Percentiles rank a stretch among this genome's conserved stretches.
Conservation (phyloP, 2,888 invertebrate genomes). For the Pseudolycoriella hygida region DNA sequence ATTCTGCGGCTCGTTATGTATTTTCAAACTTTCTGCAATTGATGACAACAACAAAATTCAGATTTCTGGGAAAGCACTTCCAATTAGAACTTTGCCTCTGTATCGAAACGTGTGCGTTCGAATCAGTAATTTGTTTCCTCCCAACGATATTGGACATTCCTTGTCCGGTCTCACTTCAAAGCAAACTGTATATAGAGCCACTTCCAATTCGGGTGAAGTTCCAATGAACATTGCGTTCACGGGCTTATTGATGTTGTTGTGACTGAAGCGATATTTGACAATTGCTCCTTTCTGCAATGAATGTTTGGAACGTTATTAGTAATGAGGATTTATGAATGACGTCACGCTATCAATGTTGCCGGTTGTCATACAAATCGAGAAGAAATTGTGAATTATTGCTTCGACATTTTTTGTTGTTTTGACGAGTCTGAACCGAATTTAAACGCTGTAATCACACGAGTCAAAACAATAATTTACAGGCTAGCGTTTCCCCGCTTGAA, state of each 20-base stretch:
- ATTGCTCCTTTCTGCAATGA: conserved; percentile 56
- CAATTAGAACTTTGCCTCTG: conserved; percentile 59
- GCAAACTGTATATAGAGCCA: conserved; percentile 79
- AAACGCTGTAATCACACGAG: no score
- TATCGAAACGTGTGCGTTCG: conserved; percentile 56
- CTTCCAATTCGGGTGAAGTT: conserved; percentile 79
- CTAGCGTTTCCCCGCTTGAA: no score
- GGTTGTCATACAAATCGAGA: no score
- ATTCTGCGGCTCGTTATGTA: no score
- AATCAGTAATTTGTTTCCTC: conserved; percentile 51
- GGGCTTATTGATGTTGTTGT: conserved; percentile 55
- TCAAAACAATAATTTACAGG: no score
- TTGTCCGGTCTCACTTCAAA: conserved; percentile 57
- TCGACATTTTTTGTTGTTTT: no score
- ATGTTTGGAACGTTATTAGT: background rate
- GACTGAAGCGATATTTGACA: conserved; percentile 51
- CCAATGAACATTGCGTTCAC: conserved; percentile 65
- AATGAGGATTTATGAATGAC: background rate
- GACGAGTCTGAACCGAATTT: no score
- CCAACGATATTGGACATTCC: conserved; percentile 55
- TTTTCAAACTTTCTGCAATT: no score
- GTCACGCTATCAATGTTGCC: background rate
- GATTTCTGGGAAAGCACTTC: conserved; percentile 68
- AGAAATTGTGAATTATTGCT: no score
- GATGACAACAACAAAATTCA: conserved; percentile 28